Percentiles rank a stretch among this genome's conserved stretches.
Evolutionary conservation across 2,888 invertebrate species (phyloP).

Genomic region (Gymnocheta viridis): DNA sequence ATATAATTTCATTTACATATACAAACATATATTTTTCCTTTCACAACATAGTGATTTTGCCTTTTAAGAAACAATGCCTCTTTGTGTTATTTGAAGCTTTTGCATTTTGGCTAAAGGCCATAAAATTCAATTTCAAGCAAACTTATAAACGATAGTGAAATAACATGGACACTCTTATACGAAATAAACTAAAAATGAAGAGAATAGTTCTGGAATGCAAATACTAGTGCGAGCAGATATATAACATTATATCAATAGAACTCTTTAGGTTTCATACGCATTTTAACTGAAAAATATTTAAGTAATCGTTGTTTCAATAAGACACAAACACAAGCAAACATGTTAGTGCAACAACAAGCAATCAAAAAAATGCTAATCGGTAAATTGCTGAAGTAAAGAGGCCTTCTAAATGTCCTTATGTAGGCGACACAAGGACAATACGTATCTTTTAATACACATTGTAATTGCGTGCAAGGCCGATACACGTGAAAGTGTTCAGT

Average conservation of each 20-base stretch:
- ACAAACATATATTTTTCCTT: background rate
- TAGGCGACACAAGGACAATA: no score
- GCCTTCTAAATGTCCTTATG: no score
- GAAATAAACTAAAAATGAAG: constrained; percentile 7
- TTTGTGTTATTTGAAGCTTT: constrained; percentile 19
- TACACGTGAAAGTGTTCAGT: no score
- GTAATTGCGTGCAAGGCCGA: no score
- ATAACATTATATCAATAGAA: constrained; percentile 51
- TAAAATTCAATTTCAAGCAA: constrained; percentile 49
- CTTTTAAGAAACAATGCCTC: constrained; percentile 40
- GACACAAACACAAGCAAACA: constrained; percentile 7
- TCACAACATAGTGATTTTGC: constrained; percentile 8
- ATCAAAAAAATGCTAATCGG: no score
- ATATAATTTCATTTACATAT: constrained; percentile 6
- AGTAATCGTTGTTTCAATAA: constrained; percentile 35
- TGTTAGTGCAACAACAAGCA: background rate
- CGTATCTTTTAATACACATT: no score
- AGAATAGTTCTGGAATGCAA: constrained; percentile 19
- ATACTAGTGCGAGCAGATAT: background rate
- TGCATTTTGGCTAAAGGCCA: constrained; percentile 51
- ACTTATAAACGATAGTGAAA: constrained; percentile 34
- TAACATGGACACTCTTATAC: constrained; percentile 4
- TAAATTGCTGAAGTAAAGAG: no score
- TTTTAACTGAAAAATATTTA: constrained; percentile 51
- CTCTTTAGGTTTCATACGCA: constrained; percentile 52